phyloP scores from a whole-genome alignment of 2,113 vertebrate genomes.

The Prolemur simus region DNA sequence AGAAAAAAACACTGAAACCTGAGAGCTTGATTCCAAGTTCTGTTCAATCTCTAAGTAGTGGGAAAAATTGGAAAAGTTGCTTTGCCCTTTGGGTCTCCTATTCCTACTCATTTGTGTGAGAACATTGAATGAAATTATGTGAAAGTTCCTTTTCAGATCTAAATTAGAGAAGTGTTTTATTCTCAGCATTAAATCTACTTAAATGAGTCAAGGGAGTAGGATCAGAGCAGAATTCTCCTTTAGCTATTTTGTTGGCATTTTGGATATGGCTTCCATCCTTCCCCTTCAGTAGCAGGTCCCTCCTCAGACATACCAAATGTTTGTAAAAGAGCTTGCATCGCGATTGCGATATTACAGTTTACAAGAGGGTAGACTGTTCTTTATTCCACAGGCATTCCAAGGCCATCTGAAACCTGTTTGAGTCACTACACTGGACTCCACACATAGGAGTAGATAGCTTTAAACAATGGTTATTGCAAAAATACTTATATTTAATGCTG shows the following conservation, averaged over 20 bases:
- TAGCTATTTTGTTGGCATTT: neutral
- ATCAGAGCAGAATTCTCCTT: neutral
- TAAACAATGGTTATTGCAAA: neutral
- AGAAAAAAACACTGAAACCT: neutral
- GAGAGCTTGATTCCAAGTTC: neutral
- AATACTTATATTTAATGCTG: neutral
- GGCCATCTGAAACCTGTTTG: neutral
- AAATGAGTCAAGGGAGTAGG: neutral
- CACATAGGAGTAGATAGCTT: neutral
- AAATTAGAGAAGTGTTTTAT: slow-evolving; percentile 6
- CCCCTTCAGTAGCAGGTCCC: neutral
- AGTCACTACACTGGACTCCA: neutral
- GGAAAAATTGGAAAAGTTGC: neutral
- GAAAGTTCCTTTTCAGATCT: neutral
- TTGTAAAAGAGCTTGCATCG: neutral
- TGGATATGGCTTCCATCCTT: neutral
- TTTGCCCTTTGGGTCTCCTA: neutral
- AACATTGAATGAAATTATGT: neutral
- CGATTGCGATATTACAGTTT: neutral
- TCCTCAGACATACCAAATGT: neutral
- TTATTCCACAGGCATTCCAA: neutral
- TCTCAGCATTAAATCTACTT: neutral
- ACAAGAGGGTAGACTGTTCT: neutral
- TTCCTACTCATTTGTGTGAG: neutral
- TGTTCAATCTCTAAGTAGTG: neutral